These are phyloP conservation scores for Atta texana DNA, from an alignment of 1,140 invertebrate species.

Conservation along the genomic window DNA sequence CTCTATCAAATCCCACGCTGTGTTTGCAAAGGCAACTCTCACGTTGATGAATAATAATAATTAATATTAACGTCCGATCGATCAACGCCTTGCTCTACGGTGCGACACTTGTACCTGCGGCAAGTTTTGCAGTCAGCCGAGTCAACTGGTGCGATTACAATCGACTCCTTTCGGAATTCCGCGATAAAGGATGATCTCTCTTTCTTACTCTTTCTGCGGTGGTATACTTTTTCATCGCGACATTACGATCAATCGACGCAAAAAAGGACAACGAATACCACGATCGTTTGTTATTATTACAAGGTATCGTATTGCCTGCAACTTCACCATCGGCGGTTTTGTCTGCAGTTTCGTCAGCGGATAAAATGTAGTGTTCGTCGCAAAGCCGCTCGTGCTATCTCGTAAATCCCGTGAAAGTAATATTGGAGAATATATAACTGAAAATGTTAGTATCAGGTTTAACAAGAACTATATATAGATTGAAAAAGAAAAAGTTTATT, in stretches of 20 bases:
- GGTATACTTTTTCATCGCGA: conserved; percentile 27
- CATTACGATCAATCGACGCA: conserved; percentile 26
- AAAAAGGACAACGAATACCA: conserved; percentile 14
- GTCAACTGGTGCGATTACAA: not conserved
- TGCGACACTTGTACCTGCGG: conserved; percentile 57
- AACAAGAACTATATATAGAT: not conserved
- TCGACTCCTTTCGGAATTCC: conserved; percentile 58
- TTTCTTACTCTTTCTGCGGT: not conserved
- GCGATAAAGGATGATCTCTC: conserved; percentile 2
- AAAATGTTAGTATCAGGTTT: not conserved
- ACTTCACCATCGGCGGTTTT: conserved; percentile 30
- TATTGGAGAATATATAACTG: not conserved
- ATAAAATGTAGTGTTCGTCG: conserved; percentile 27
- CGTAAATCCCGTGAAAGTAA: conserved; percentile 7
- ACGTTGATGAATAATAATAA: conserved; percentile 70
- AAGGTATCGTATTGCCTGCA: conserved; percentile 12
- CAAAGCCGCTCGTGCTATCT: not conserved
- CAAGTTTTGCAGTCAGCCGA: not conserved
- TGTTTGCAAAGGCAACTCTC: conserved; percentile 56
- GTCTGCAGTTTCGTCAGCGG: conserved; percentile 8
- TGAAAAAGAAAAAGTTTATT: too few relatives aligned
- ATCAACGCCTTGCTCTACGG: conserved; percentile 19
- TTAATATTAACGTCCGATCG: conserved; percentile 67
- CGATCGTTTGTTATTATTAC: conserved; percentile 55
- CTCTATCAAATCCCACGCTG: conserved; percentile 55